phyloP scores from a whole-genome alignment of 1,140 invertebrate species.

The Hycleus phaleratus region DNA sequence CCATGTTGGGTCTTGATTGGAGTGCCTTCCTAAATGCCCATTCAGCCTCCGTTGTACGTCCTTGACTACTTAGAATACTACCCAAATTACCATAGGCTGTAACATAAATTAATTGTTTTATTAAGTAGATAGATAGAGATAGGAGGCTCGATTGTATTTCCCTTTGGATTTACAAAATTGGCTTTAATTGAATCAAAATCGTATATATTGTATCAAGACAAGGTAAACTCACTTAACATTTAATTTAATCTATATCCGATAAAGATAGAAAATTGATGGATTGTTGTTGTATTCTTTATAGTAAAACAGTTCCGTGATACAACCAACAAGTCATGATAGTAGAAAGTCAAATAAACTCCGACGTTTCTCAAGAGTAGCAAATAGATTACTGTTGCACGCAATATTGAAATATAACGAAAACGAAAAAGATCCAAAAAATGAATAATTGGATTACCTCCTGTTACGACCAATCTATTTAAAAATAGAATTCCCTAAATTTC shows the following conservation, averaged over 20 bases:
- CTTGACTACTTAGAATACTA: slow-evolving; percentile 81
- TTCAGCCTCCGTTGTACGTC: slow-evolving; percentile 77
- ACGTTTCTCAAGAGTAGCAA: slow-evolving; percentile 21
- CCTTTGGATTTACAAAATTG: too few relatives aligned
- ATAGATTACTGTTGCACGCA: slow-evolving; percentile 29
- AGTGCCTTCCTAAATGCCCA: slow-evolving; percentile 79
- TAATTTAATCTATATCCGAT: too few relatives aligned
- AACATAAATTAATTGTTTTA: slow-evolving; percentile 19
- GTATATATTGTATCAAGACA: too few relatives aligned
- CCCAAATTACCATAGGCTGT: slow-evolving; percentile 89
- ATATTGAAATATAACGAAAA: slow-evolving; percentile 23
- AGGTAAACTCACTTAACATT: too few relatives aligned
- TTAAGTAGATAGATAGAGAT: too few relatives aligned
- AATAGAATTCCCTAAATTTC: too few relatives aligned
- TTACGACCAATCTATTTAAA: background rate
- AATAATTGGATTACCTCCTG: slow-evolving; percentile 28
- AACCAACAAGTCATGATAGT: slow-evolving; percentile 18
- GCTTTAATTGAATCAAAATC: too few relatives aligned
- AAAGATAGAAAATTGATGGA: too few relatives aligned
- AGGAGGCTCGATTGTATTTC: too few relatives aligned
- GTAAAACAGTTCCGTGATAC: slow-evolving; percentile 10
- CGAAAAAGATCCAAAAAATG: slow-evolving; percentile 18
- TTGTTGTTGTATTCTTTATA: background rate
- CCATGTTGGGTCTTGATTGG: slow-evolving; percentile 85
- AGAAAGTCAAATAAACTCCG: slow-evolving; percentile 28